Evolutionary conservation across 2,797 vertebrate species (phyloP).

Genomic region (Cynopterus sphinx): DNA sequence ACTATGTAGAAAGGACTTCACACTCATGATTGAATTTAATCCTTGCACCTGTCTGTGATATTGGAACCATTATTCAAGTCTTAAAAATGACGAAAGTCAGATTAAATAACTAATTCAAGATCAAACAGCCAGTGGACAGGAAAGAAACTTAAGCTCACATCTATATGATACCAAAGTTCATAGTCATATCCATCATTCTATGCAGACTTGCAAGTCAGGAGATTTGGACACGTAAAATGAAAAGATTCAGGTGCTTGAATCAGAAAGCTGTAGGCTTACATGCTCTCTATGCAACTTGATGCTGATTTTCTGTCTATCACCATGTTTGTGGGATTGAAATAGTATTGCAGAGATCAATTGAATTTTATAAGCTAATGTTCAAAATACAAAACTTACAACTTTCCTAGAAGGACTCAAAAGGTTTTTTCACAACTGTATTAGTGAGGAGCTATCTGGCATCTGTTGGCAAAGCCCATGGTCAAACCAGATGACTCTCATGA

Average conservation of each 20-base stretch:
- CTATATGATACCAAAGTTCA: neutral
- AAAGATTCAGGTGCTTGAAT: neutral
- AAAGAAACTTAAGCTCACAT: neutral
- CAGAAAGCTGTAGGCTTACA: neutral
- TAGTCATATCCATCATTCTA: neutral
- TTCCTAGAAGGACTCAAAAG: neutral
- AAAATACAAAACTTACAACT: neutral
- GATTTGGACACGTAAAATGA: neutral
- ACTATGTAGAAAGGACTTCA: constrained; percentile 28
- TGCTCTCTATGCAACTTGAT: neutral
- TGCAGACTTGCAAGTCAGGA: neutral
- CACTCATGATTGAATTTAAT: constrained; percentile 56
- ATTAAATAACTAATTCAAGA: constrained; percentile 60
- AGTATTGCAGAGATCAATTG: neutral
- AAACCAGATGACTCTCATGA: neutral
- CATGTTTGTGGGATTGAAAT: neutral
- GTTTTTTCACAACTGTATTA: neutral
- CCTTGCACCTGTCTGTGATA: constrained; percentile 22
- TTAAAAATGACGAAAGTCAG: constrained; percentile 1
- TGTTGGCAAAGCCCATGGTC: neutral
- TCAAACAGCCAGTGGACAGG: neutral
- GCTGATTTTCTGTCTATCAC: neutral
- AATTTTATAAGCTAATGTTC: neutral
- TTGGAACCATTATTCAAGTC: neutral
- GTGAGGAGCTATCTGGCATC: neutral